A percentile compares a stretch with the other conserved stretches of the same genome.
Conservation (phyloP, 2,888 invertebrate species). For the Scaptomyza parva region DNA sequence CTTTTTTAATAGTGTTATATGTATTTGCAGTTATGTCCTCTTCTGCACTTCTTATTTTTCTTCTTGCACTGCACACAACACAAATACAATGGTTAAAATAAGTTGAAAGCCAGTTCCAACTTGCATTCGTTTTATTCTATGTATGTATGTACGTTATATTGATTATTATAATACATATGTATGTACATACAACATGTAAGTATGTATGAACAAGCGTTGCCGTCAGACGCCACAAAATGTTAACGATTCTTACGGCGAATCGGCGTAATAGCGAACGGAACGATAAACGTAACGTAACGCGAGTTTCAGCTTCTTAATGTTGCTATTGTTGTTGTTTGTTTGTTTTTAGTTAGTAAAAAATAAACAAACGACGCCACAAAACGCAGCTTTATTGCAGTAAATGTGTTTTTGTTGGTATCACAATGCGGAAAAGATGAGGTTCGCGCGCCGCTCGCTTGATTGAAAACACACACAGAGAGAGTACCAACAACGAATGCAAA, state of each 20-base stretch:
- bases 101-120: constrained; percentile 60
- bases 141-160: constrained; percentile 58
- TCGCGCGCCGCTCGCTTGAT: constrained; percentile 79
- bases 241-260: constrained; percentile 59
- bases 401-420: constrained; percentile 73
- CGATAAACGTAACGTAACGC: constrained; percentile 56
- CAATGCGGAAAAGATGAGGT: constrained; percentile 77
- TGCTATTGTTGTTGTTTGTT: constrained; percentile 52
- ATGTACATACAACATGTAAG: constrained; percentile 38
- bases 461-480: constrained; percentile 83
- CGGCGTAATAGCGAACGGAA: constrained; percentile 55
- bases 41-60: constrained; percentile 29
- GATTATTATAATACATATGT: constrained; percentile 62
- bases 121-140: constrained; percentile 63
- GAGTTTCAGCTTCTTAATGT: constrained; percentile 39
- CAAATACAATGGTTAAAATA: constrained; percentile 57
- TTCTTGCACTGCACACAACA: constrained; percentile 57
- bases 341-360: constrained; percentile 72
- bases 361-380: constrained; percentile 75
- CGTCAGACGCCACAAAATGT: constrained; percentile 56
- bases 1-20: constrained; percentile 19
- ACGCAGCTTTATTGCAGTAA: constrained; percentile 69
- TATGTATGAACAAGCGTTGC: constrained; percentile 39
- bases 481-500: constrained; percentile 84
- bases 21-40: constrained; percentile 36